These are phyloP conservation scores for Drosophila sp. DNA, from an alignment of 1,140 invertebrate species.

Conservation along the genomic window DNA sequence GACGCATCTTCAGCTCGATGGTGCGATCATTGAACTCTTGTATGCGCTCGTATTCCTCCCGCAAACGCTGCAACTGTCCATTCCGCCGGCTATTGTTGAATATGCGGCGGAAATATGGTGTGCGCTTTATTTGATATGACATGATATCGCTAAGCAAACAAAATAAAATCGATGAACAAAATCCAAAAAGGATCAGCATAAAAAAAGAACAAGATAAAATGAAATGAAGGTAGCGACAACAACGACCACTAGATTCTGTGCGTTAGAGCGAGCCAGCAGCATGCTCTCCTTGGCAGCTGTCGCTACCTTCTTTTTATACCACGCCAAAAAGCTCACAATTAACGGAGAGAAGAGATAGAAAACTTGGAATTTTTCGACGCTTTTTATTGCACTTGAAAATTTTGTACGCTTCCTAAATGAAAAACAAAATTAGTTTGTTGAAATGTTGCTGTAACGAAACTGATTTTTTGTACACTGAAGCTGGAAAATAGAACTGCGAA, in stretches of 20 bases:
- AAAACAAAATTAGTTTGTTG: conserved; percentile 29
- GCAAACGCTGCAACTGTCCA: conserved; percentile 67
- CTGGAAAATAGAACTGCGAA: not conserved
- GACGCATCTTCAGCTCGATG: conserved; percentile 79
- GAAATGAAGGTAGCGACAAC: not conserved
- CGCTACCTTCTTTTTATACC: too few species aligned
- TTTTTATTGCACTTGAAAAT: conserved; percentile 54
- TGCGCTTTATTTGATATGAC: conserved; percentile 80
- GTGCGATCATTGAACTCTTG: conserved; percentile 77
- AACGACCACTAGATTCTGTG: too few species aligned
- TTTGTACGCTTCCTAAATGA: conserved; percentile 52
- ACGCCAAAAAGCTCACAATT: too few species aligned
- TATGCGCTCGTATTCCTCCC: conserved; percentile 77
- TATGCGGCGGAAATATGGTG: conserved; percentile 72
- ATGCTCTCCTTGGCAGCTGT: too few species aligned
- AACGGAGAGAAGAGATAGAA: too few species aligned
- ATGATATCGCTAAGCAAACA: conserved; percentile 20
- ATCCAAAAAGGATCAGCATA: too few species aligned
- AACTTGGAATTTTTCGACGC: conserved; percentile 3
- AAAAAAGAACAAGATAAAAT: too few species aligned
- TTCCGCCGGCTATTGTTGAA: conserved; percentile 72
- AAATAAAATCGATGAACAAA: too few species aligned
- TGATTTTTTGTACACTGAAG: conserved; percentile 16
- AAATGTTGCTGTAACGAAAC: conserved; percentile 36
- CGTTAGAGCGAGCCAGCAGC: too few species aligned